Evolutionary conservation across 2,113 vertebrate genomes (phyloP).

Genomic region (Plotosus lineatus): DNA sequence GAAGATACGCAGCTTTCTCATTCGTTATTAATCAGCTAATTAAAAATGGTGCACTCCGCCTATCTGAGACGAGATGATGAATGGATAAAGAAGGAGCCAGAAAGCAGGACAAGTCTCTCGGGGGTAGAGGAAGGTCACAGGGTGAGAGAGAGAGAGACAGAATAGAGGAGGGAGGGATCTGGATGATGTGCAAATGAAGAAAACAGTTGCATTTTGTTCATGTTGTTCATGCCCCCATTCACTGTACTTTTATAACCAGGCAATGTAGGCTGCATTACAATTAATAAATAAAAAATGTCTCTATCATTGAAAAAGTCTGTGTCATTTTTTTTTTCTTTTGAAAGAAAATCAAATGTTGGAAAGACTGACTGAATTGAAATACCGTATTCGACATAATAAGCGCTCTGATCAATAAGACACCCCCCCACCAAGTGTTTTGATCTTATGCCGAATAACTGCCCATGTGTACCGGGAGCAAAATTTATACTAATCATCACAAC

Average conservation of each 20-base stretch:
- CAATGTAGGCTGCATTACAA: not conserved
- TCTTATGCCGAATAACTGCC: no score
- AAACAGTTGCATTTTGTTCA: not conserved
- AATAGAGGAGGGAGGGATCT: slow-evolving; percentile 3
- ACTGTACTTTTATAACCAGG: not conserved
- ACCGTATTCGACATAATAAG: no score
- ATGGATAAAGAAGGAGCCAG: slow-evolving; percentile 40
- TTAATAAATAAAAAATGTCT: not conserved
- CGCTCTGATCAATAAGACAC: no score
- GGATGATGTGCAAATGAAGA: slow-evolving; percentile 23
- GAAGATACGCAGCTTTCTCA: slow-evolving; percentile 30
- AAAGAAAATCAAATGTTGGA: not conserved
- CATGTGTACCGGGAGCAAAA: no score
- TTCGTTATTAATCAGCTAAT: slow-evolving; percentile 57
- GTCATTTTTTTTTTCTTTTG: not conserved
- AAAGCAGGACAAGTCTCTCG: slow-evolving; percentile 52
- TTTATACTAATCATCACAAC: no score
- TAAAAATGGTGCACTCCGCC: slow-evolving; percentile 50
- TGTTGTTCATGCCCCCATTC: not conserved
- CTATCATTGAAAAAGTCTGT: not conserved
- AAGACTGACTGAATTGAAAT: slow-evolving; percentile 16
- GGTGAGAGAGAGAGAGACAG: slow-evolving; percentile 4
- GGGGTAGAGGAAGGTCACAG: slow-evolving; percentile 11
- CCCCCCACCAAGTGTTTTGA: no score
- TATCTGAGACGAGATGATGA: slow-evolving; percentile 49